Evolutionary conservation across 2,113 vertebrate species (phyloP).

Genomic region (Leptobrachium ailaonicum): DNA sequence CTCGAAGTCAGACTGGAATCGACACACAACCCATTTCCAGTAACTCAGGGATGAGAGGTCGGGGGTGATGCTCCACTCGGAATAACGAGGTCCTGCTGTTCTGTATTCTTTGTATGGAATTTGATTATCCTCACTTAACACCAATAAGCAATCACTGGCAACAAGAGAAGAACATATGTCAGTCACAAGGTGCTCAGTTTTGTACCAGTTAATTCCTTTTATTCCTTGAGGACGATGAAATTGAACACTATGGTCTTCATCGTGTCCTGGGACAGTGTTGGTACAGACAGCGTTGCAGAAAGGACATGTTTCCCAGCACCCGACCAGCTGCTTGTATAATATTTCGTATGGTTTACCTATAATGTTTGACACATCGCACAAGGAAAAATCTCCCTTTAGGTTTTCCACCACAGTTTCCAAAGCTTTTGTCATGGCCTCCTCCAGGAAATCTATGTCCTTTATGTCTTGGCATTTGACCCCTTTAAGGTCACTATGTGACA

Average conservation of each 20-base stretch:
- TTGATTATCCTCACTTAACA: rapidly evolving
- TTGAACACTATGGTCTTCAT: conserved; percentile 52
- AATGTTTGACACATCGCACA: rapidly evolving
- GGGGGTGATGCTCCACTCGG: conserved; percentile 50
- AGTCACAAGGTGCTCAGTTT: background rate
- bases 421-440: too few relatives aligned
- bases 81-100: conserved; percentile 51
- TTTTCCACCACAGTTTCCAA: background rate
- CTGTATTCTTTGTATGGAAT: background rate
- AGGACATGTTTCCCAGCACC: too few relatives aligned
- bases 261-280: conserved; percentile 52
- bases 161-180: background rate
- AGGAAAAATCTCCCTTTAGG: conserved; percentile 24
- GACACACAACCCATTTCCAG: conserved; percentile 23
- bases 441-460: too few relatives aligned
- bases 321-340: conserved; percentile 51
- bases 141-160: rapidly evolving
- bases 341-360: conserved; percentile 38
- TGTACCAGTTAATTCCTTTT: rapidly evolving
- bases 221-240: conserved; percentile 51
- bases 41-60: too few relatives aligned
- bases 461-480: too few relatives aligned
- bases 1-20: conserved; percentile 66
- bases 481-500: too few relatives aligned
- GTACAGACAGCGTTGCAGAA: too few relatives aligned